A percentile compares a stretch with the other conserved stretches of the same genome.
phyloP scores from a whole-genome alignment of 1,140 invertebrate genomes.

The Chlorops oryzae region DNA sequence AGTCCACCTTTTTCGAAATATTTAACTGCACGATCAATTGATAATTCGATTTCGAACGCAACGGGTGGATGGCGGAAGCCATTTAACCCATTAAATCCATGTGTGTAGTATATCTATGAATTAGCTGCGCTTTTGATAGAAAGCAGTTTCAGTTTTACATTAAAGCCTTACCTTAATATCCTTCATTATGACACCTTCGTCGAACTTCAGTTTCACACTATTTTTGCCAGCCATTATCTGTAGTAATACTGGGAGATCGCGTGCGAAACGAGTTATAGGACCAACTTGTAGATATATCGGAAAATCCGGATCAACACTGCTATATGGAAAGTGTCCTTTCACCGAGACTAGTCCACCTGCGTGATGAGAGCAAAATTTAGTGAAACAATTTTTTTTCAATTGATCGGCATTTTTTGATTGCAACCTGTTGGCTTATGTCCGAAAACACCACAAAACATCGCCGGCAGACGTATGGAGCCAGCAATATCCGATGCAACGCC shows the following conservation, averaged over 20 bases:
- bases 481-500: conserved; percentile 82
- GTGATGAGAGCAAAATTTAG: no score
- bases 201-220: conserved; percentile 43
- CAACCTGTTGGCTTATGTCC: conserved; percentile 81
- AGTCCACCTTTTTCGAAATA: conserved; percentile 26
- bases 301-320: conserved; percentile 22
- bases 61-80: conserved; percentile 54
- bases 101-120: conserved; percentile 55
- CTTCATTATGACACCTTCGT: conserved; percentile 54
- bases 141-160: no score
- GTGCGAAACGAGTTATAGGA: conserved; percentile 71
- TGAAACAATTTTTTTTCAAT: conserved; percentile 45
- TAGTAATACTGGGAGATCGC: conserved; percentile 66
- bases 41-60: conserved; percentile 23
- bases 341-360: conserved; percentile 54
- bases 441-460: conserved; percentile 79
- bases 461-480: conserved; percentile 83
- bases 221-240: conserved; percentile 55
- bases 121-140: no score
- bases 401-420: no score
- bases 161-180: conserved; percentile 63
- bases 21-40: conserved; percentile 25
- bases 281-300: conserved; percentile 54
- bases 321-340: conserved; percentile 55
- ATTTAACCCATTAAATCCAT: conserved; percentile 60